Conservation (phyloP, 2,797 vertebrate species). For the Phataginus tetradactyla region DNA sequence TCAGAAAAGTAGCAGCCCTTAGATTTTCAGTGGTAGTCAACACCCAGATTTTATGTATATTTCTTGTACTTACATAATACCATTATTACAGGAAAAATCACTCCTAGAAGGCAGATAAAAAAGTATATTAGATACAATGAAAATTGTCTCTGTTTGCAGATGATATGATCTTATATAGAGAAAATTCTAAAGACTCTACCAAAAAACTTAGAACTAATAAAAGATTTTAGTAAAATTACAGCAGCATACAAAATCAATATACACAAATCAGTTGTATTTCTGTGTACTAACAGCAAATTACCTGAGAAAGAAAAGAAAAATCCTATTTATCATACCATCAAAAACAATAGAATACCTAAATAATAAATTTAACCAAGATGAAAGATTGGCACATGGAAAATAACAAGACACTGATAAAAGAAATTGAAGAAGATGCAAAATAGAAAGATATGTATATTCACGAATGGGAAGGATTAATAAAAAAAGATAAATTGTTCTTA, state of each 20-base stretch:
- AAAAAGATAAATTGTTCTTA: background rate
- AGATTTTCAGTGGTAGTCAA: background rate
- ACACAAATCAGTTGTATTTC: background rate
- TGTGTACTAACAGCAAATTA: background rate
- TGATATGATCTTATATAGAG: background rate
- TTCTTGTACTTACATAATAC: background rate
- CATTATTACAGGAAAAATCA: conserved; percentile 35
- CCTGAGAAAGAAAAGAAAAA: background rate
- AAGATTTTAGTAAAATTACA: background rate
- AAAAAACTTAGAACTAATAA: background rate
- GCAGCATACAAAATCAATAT: background rate
- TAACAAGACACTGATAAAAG: background rate
- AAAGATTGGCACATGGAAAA: background rate
- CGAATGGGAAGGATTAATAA: background rate
- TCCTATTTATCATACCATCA: background rate
- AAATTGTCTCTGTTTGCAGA: background rate
- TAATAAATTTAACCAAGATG: background rate
- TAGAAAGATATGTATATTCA: background rate
- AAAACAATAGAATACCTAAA: background rate
- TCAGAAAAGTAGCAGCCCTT: background rate
- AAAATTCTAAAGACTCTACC: background rate
- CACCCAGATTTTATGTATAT: background rate
- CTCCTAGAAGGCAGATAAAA: background rate
- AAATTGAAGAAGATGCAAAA: conserved; percentile 4
- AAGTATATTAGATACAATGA: conserved; percentile 21